phyloP scores from a whole-genome alignment of 2,797 vertebrate genomes.

The Poecilia gillii region DNA sequence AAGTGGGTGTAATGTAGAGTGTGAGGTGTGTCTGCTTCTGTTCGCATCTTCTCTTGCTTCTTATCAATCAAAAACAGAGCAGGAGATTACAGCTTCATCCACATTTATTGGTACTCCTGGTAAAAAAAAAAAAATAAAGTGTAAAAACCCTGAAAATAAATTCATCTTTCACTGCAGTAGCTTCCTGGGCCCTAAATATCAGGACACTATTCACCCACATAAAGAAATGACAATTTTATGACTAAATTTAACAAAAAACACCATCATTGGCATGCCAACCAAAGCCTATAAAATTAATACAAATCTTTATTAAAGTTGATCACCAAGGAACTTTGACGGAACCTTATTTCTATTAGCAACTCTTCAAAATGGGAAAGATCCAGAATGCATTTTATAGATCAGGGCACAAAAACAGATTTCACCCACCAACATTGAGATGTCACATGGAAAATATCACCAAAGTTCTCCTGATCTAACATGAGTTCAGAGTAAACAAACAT shows the following conservation, averaged over 20 bases:
- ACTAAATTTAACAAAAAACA: neutral
- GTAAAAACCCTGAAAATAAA: neutral
- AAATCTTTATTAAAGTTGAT: neutral
- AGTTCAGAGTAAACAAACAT: neutral
- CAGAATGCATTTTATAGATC: neutral
- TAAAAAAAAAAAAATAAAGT: neutral
- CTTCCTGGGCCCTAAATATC: neutral
- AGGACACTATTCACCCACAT: neutral
- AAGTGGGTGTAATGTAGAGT: constrained; percentile 33
- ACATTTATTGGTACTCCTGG: neutral
- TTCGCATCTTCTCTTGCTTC: neutral
- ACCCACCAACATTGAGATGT: too few relatives aligned
- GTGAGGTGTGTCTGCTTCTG: neutral
- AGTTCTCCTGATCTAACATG: too few relatives aligned
- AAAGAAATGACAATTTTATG: neutral
- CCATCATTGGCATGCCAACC: neutral
- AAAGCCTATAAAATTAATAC: neutral
- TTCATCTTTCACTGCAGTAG: neutral
- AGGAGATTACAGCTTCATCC: neutral
- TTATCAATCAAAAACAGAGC: neutral
- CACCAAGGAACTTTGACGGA: neutral
- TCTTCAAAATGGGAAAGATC: neutral
- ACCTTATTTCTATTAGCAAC: neutral
- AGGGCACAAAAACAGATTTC: too few relatives aligned
- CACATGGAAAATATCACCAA: too few relatives aligned